Conservation (phyloP, 2,888 invertebrate genomes). For the Apantesis nais region DNA sequence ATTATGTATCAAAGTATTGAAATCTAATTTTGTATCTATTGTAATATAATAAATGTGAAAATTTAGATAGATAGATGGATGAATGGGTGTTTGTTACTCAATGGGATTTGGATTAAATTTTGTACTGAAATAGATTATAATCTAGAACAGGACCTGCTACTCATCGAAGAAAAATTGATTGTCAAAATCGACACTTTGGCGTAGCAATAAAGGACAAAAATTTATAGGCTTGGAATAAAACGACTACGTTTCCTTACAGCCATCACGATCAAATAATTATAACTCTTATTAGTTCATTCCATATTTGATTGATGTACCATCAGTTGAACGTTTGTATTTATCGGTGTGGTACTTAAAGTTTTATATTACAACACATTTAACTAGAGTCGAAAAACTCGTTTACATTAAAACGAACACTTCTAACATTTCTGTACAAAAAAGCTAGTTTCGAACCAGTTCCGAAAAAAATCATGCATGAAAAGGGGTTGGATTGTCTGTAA, state of each 20-base stretch:
- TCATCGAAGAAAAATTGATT: too few species aligned
- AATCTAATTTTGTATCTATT: too few species aligned
- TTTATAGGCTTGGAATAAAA: background rate
- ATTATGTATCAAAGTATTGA: too few species aligned
- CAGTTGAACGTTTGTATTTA: background rate
- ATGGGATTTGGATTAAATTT: too few species aligned
- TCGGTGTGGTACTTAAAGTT: background rate
- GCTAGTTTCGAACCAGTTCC: background rate
- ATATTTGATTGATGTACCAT: background rate
- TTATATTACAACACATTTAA: background rate
- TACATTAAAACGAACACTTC: background rate
- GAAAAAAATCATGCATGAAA: background rate
- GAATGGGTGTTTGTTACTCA: too few species aligned
- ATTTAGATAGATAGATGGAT: too few species aligned
- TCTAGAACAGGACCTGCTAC: too few species aligned
- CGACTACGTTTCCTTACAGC: background rate
- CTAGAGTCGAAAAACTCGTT: background rate
- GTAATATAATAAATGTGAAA: too few species aligned
- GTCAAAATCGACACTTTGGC: too few species aligned
- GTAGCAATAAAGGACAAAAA: too few species aligned
- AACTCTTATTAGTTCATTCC: background rate
- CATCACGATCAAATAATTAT: background rate
- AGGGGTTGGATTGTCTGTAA: background rate
- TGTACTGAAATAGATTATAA: too few species aligned
- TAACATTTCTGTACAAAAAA: background rate